Evolutionary conservation across 2,888 invertebrate species (phyloP), one percentile per base, ranked within the genome.

Genomic region (Eristalis intricaria): DNA sequence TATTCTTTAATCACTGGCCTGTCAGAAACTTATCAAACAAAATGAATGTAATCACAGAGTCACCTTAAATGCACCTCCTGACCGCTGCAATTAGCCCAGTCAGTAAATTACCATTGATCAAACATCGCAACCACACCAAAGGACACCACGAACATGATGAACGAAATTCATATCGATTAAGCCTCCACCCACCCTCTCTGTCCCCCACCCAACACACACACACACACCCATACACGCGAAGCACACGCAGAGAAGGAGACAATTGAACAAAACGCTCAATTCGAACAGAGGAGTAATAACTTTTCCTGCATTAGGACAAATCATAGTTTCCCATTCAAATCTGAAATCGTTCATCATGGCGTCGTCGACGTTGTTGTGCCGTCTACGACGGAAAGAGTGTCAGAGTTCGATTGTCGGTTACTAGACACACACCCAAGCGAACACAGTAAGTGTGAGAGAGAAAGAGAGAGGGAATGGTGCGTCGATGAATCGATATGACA

Each of bases 321-420:
- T 87, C 87, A 80, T 84, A 76, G 79, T 73, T 80, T 84, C 84
- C 87, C 79, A 84, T 87, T 87, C 79, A 84, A 70, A 76, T 82
- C 38, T 82, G 70, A 32, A 87, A 84, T 64, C 73, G 86, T 87
- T 75, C 75, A 84, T 87, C 78, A 79, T 69, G 64, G 40, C 69
- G 74, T 68, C 50, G 38, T 75, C 71, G 38, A 63, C 56, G 64
- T 65, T 35, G 22, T 66, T 23, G 43, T 43, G 40, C 50, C 29
- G 69, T 65, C 15, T 26, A n/a, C 61, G 1, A 15, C 32, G 26
- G 38, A 11, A 38, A 50, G 7, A 50, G 50, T 84, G 64, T 23
- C 32, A 10, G 26, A 23, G 32, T 15, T 40, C 15, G n/a, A 22
- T 43, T 64, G 4, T 43, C 64, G 22, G 43, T 50, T 50, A 19